These are phyloP conservation scores for Leptopilina boulardi DNA, from an alignment of 1,140 invertebrate genomes.

Conservation along the genomic window DNA sequence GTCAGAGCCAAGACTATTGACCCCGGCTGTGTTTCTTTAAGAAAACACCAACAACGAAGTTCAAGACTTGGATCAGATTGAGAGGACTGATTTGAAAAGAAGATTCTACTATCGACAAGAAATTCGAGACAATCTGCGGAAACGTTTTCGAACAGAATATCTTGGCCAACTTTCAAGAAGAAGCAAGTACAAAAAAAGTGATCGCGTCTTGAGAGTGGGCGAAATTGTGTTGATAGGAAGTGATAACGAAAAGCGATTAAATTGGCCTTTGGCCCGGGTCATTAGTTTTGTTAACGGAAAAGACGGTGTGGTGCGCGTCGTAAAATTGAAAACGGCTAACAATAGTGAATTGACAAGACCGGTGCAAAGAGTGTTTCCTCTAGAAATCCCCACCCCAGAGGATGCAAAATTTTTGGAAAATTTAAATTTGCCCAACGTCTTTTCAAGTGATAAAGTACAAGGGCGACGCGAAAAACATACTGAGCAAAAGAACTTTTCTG, in stretches of 20 bases:
- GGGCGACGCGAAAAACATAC: too few species aligned
- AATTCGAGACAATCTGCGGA: conserved; percentile 35
- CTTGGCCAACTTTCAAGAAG: conserved; percentile 42
- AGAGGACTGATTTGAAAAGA: too few species aligned
- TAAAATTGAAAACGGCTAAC: conserved; percentile 12
- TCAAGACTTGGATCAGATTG: too few species aligned
- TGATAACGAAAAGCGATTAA: conserved; percentile 45
- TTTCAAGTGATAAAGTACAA: too few species aligned
- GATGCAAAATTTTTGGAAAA: too few species aligned
- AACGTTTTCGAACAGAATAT: conserved; percentile 53
- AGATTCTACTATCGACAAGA: too few species aligned
- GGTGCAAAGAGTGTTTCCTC: conserved; percentile 34
- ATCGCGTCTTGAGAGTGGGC: not conserved
- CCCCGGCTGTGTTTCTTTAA: too few species aligned
- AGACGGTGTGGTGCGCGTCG: conserved; percentile 37
- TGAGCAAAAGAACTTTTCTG: too few species aligned
- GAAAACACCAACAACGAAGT: too few species aligned
- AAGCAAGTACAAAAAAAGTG: not conserved
- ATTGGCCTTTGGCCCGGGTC: conserved; percentile 42
- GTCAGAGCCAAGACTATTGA: too few species aligned
- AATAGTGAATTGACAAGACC: conserved; percentile 35
- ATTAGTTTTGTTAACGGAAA: conserved; percentile 48
- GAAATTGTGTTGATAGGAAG: conserved; percentile 35
- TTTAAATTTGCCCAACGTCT: too few species aligned
- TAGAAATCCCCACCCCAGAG: not conserved